phyloP scores from a whole-genome alignment of 2,797 vertebrate species.

The Channallabes apus region DNA sequence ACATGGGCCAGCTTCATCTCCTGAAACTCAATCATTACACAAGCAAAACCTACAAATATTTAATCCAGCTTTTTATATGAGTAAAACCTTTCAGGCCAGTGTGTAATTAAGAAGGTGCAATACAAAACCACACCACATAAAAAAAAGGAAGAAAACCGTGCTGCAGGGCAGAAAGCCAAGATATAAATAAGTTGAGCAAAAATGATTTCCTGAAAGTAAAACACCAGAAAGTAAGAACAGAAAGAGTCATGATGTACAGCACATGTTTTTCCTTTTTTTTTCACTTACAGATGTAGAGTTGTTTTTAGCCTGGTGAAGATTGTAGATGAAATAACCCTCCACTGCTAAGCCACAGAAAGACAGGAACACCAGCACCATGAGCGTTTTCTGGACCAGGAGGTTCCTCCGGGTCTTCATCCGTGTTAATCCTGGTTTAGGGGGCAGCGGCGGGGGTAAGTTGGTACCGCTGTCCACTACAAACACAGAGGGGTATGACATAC shows the following conservation, averaged over 20 bases:
- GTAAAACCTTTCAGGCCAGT: not conserved
- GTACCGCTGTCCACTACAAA: constrained; percentile 66
- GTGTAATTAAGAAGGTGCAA: constrained; percentile 18
- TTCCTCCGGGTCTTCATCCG: not conserved
- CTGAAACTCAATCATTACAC: not conserved
- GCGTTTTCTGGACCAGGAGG: constrained; percentile 51
- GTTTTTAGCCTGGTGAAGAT: constrained; percentile 54
- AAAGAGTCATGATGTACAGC: not conserved
- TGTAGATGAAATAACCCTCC: constrained; percentile 73
- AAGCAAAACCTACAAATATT: not conserved
- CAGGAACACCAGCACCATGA: constrained; percentile 67
- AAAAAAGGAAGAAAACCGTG: too few relatives aligned
- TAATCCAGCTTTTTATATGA: not conserved
- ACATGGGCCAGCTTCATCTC: not conserved
- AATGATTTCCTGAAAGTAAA: not conserved
- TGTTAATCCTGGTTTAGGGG: constrained; percentile 47
- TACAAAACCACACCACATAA: not conserved
- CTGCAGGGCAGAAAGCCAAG: not conserved
- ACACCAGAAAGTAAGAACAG: not conserved
- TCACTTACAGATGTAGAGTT: constrained; percentile 61
- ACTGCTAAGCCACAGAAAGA: constrained; percentile 65
- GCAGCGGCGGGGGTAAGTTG: constrained; percentile 54
- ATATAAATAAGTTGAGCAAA: not conserved
- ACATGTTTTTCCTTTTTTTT: not conserved
- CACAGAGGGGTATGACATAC: constrained; percentile 52